Evolutionary conservation across 2,797 vertebrate species (phyloP), one percentile per base, ranked within the genome.

Genomic region (Sebastes flavidus): DNA sequence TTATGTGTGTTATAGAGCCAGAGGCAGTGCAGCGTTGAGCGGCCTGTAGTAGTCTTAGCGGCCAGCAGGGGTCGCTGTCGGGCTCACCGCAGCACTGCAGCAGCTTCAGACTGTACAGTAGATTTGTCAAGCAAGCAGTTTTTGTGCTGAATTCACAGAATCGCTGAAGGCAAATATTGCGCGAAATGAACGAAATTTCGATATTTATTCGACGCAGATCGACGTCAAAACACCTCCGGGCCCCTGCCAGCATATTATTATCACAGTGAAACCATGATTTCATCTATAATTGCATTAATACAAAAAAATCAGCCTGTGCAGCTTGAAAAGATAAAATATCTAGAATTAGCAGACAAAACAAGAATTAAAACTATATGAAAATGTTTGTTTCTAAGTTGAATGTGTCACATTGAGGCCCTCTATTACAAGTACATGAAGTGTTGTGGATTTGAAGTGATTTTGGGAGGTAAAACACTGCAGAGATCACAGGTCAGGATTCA

Each of bases 91-190:
- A 94, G 94, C 93, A 94, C 91, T 95, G 95, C 94, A 95, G 89
- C 91, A 93, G 84, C 83, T 79, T 85, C 36, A 42, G 66, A 6
- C 54, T 34, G 82, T 95, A 95, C 94, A 95, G 94, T 96, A 96
- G 95, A 95, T 95, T 82, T 95, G 95, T 95, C 93, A 93, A 94
- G 91, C 92, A 86, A 94, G 95, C 96, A 95, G 62, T 91, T 95
- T 90, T 92, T 94, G 38, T 95, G 94, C 95, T 95, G 94, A 95
- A 92, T 92, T 89, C 82, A 90, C 93, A 94, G 63, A 95, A 92
- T 61, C 38, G n/a, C 72, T 22, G 14, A 60, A 70, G 32, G 70
- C 58, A 30, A 84, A 86, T 79, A 77, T 65, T 54, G 9, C 36
- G 11, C 36, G 2, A 76, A 87, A 85, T 27, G 2, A 74, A 66